Base-by-base conservation (phyloP, 2,113 vertebrate species). In the Bubo bubo region DNA sequence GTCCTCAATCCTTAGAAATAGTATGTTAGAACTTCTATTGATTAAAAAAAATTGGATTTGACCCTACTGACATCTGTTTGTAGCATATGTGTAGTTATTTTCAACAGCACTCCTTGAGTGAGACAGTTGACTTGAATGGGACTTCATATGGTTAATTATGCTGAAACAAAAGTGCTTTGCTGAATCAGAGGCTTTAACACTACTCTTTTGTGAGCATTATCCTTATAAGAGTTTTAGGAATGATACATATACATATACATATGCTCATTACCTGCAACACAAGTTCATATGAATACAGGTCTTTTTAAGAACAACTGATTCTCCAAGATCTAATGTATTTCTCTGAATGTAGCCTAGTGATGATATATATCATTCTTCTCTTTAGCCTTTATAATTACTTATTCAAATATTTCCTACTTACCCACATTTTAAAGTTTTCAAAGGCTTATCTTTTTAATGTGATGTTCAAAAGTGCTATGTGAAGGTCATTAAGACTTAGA, bases 401-500 rank as follows among this genome's bases (percentile, higher is more conserved):
- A 97, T 97, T 97, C 93, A 96, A 97, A 91, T 98, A 98, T 98
- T 98, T 97, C 86, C 84, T 85, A 91, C 91, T 97, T 94, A 94
- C 74, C 94, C 91, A 87, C 75, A 86, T 93, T 93, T 98, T 89
- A 95, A 93, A 94, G 64, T 96, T 98, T 97, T 96, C 95, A 93
- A 93, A 97, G 96, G 95, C 96, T 98, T 98, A 96, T 97, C 64
- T 98, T 96, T 97, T 98, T 97, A 97, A 97, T 93, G 68, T 94
- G 95, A 95, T 96, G 97, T 97, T 98, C 88, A 95, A 82, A 97
- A 98, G 97, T 92, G 80, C 85, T 80, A 14, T 91, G 88, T 68
- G 82, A 96, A 93, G 96, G 96, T 98, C 96, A 98, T 97, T 98
- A 98, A 97, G 94, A 96, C 88, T 97, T 95, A 95, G 97, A 98